Evolutionary conservation across 1,140 invertebrate genomes (phyloP), one percentile per base, ranked within the genome.

Genomic region (Uloborus diversus): DNA sequence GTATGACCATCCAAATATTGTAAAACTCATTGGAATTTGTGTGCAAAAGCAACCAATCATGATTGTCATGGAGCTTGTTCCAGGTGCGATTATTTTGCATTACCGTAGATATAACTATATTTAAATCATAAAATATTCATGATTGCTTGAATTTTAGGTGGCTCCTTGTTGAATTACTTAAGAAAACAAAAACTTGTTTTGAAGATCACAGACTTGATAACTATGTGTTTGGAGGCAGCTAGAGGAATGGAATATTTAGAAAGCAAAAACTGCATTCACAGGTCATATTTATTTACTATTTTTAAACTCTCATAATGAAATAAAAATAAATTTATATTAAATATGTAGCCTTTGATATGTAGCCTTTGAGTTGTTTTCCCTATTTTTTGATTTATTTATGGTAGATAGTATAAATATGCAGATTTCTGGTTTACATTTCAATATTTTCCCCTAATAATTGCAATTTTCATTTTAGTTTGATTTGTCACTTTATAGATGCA

Each of bases 31-130:
- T 82, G 97, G 97, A 25, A 98, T 99, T 83, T 97, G 96, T 84
- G 96, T 98, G 59, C 96, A 98, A 85, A 96, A 98, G 85, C 96
- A 98, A 84, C 97, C 97, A 0, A 97, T 99, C 62, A 98, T 99
- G 96, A 98, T 99, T 84, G 95, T 99, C 25, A 98, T 99, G 96
- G 97, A 99, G 88, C 89, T 97, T 69, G 95, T 98, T n/a, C 91
- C 93, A 82, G 95, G 95, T 94, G 86, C 85, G 73, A 9, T 42
- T 42, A 42, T 13, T 42, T 42, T 42, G 17, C 17, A 42, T 42
- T 42, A 42, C 37, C 17, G 37, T 2, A 42, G 17, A 42, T 42
- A 47, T 47, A 47, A n/a, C 42, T 47, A 47, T 47, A 11, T n/a
- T n/a, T n/a, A 47, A 47, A 47, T 47, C n/a, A n/a, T n/a, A n/a